Evolutionary conservation across 2,113 vertebrate genomes (phyloP), one percentile per base, ranked within the genome.

Genomic region (Meriones unguiculatus): DNA sequence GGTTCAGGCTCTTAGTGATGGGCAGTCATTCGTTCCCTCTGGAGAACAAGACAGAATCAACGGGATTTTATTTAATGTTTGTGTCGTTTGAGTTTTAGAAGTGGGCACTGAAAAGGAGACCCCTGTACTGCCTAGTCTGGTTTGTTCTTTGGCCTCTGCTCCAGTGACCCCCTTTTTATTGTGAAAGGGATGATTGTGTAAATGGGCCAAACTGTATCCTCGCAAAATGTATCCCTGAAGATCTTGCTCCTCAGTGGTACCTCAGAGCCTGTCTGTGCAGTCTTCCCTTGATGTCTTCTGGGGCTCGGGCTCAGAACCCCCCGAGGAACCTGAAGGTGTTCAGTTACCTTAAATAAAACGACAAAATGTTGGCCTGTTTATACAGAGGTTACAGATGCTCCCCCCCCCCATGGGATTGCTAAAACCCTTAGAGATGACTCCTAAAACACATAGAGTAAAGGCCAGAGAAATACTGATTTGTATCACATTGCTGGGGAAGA

Each of bases 21-120:
- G 13, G 25, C 84, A 69, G 50, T 67, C 35, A 84, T 59, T 62
- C 69, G 9, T 81, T 80, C 62, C 54, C 25, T 62, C 28, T 28
- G 32, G 81, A 75, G 73, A 90, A 62, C 73, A 50, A 88, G 35
- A 89, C 54, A 46, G 35, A 41, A 30, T 38, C 64, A 84, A 24
- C 73, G 13, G 90, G n/a, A 88, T 88, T 80, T 91, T 62, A 87
- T 41, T 93, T 77, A 41, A 80, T 93, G 24, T 89, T 93, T 59
- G 20, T 78, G 18, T 78, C 35, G 20, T 22, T 54, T 52, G n/a
- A n/a, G 41, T 57, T 89, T 90, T 67, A 59, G 25, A 94, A 67
- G 8, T 86, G 24, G 84, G 25, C 87, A 50, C 46, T 72, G 41
- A 30, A 90, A 87, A 12, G 28, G 54, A 76, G 57, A 25, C 54